phyloP scores from a whole-genome alignment of 2,888 invertebrate genomes.

The Cataglyphis cursor region DNA sequence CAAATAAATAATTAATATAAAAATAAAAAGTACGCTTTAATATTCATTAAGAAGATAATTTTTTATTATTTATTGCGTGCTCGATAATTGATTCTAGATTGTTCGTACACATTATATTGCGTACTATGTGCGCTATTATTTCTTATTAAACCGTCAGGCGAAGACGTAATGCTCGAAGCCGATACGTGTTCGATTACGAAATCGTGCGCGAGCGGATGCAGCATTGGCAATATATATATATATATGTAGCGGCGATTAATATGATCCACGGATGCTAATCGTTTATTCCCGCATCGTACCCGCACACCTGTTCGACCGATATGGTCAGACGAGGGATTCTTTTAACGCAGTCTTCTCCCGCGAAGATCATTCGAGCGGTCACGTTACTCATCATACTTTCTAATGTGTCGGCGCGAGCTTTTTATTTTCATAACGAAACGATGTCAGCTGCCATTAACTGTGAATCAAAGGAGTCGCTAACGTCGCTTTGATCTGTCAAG shows the following conservation, averaged over 20 bases:
- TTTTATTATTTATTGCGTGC: not conserved
- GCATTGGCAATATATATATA: constrained; percentile 56
- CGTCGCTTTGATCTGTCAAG: constrained; percentile 24
- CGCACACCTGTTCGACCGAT: constrained; percentile 81
- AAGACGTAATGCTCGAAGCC: constrained; percentile 7
- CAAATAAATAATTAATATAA: not conserved
- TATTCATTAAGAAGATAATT: constrained; percentile 25
- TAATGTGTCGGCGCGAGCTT: constrained; percentile 63
- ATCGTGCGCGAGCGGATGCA: constrained; percentile 58
- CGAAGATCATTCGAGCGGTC: constrained; percentile 69
- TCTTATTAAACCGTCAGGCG: constrained; percentile 37
- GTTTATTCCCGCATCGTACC: constrained; percentile 76
- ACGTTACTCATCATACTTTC: constrained; percentile 76
- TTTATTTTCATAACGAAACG: constrained; percentile 53
- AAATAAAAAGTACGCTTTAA: not conserved
- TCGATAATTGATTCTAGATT: constrained; percentile 14
- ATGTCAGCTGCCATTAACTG: constrained; percentile 43
- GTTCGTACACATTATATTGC: not conserved
- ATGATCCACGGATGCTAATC: constrained; percentile 78
- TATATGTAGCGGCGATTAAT: constrained; percentile 72
- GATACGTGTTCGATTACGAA: constrained; percentile 61
- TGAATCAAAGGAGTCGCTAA: constrained; percentile 22
- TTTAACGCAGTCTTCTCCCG: constrained; percentile 74
- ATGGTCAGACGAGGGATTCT: constrained; percentile 79
- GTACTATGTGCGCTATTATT: constrained; percentile 21